phyloP scores from a whole-genome alignment of 1,140 invertebrate genomes.

The Ostrea edulis region DNA sequence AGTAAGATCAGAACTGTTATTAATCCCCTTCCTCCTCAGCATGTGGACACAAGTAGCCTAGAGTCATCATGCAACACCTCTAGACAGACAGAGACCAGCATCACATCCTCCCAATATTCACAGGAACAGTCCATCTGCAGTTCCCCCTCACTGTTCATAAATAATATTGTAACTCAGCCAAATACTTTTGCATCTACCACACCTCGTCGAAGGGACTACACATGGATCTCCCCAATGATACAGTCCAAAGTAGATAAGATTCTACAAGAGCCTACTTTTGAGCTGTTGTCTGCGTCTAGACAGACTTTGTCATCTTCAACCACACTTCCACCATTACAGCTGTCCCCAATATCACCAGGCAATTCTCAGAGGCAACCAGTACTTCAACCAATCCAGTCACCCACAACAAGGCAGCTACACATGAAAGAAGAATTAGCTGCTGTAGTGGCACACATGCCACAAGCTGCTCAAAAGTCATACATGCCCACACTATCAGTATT shows the following conservation, averaged over 20 bases:
- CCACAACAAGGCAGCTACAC: not conserved
- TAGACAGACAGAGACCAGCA: not conserved
- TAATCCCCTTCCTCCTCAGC: not conserved
- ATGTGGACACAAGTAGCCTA: not conserved
- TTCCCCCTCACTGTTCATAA: not conserved
- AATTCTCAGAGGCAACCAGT: not conserved
- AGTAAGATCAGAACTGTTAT: not conserved
- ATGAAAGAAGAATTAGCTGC: not conserved
- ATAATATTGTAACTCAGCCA: no score
- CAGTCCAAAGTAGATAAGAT: not conserved
- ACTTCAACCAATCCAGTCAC: not conserved
- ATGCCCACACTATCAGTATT: not conserved
- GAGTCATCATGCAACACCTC: conserved; percentile 1
- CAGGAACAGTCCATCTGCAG: not conserved
- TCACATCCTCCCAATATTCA: not conserved
- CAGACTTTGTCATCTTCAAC: not conserved
- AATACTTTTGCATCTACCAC: not conserved
- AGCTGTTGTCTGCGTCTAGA: not conserved
- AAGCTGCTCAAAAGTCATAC: not conserved
- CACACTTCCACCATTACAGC: not conserved
- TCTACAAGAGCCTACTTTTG: not conserved
- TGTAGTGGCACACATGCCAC: not conserved
- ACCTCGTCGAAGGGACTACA: not conserved
- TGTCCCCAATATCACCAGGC: not conserved
- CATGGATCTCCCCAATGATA: not conserved